phyloP scores from a whole-genome alignment of 2,888 invertebrate genomes.

The Euclidia mi region DNA sequence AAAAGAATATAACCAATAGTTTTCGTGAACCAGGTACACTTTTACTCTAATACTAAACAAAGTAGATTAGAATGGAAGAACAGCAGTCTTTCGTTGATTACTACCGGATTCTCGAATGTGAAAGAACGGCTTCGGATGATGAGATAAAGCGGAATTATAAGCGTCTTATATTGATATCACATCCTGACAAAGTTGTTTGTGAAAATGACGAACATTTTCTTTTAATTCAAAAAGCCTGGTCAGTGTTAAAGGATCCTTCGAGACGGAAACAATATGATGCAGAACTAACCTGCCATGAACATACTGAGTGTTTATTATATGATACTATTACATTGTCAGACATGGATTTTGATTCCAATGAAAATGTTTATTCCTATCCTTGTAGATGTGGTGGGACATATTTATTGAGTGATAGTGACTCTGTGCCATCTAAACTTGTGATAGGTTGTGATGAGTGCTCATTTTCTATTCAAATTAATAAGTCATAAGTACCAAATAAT shows the following conservation, averaged over 20 bases:
- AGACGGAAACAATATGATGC: slow-evolving; percentile 92
- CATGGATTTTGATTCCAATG: slow-evolving; percentile 76
- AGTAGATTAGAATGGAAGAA: slow-evolving; percentile 44
- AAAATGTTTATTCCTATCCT: slow-evolving; percentile 83
- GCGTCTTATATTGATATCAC: slow-evolving; percentile 87
- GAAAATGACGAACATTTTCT: slow-evolving; percentile 69
- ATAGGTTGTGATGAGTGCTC: slow-evolving; percentile 94
- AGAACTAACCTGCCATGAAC: slow-evolving; percentile 88
- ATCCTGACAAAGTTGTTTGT: slow-evolving; percentile 90
- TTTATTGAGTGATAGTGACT: slow-evolving; percentile 71
- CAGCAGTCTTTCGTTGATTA: slow-evolving; percentile 70
- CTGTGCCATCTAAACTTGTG: slow-evolving; percentile 67
- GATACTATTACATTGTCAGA: slow-evolving; percentile 88
- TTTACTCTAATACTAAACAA: neutral
- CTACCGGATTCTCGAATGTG: slow-evolving; percentile 89
- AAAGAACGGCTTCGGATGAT: slow-evolving; percentile 85
- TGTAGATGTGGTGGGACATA: slow-evolving; percentile 93
- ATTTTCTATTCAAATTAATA: slow-evolving; percentile 91
- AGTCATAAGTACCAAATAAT: no score
- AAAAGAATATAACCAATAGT: slow-evolving; percentile 2
- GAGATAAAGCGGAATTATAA: slow-evolving; percentile 91
- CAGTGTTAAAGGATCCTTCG: slow-evolving; percentile 90
- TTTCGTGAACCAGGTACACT: neutral
- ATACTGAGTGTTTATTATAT: slow-evolving; percentile 90
- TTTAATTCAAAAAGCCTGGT: slow-evolving; percentile 93